Evolutionary conservation across 1,140 invertebrate species (phyloP), one percentile per base, ranked within the genome.

Genomic region (Popillia japonica): DNA sequence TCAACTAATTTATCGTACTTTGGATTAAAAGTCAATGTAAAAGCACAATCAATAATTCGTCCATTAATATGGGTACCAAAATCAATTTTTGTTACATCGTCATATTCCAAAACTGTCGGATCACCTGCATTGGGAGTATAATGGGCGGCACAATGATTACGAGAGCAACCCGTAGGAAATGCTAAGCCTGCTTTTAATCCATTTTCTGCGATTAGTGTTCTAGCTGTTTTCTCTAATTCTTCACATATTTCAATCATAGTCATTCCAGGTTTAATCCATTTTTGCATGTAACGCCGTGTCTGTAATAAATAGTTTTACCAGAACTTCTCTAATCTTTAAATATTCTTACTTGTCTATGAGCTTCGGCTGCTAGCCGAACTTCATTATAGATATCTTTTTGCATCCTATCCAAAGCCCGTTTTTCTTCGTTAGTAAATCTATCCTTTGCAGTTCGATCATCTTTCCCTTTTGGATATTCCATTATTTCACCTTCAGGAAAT

Each of bases 31-130:
- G 97, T 92, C 78, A 99, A 86, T 6, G 99, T 99, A 87, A 99
- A 99, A 20, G 99, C 99, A 89, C 98, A 99, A 87, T 99, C 98
- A 79, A 99, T 99, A 77, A 99, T 99, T 64, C 97, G 92, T 6
- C 97, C 98, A 88, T 99, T 99, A 68, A 99, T 97, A 87, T 99
- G 99, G 40, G 98, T 99, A 76, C 99, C 99, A 89, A 99, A 99
- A 88, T 99, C 99, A 85, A 99, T 99, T 89, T 99, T 99, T 77
- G 98, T 98, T 3, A 99, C 98, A 89, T 99, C 99, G 86, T 99
- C 97, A 84, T 96, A 96, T 80, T 95, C 90, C 14, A 99, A 89
- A 22, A 99, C 96, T 0, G 98, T 99, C 3, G 92, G 90, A 88
- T 99, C 99, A 14, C 98, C 99, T 79, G 96, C 96, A 89, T 99